These are phyloP conservation scores for Leucophora obtusa DNA, from an alignment of 2,888 invertebrate genomes.

Conservation along the genomic window DNA sequence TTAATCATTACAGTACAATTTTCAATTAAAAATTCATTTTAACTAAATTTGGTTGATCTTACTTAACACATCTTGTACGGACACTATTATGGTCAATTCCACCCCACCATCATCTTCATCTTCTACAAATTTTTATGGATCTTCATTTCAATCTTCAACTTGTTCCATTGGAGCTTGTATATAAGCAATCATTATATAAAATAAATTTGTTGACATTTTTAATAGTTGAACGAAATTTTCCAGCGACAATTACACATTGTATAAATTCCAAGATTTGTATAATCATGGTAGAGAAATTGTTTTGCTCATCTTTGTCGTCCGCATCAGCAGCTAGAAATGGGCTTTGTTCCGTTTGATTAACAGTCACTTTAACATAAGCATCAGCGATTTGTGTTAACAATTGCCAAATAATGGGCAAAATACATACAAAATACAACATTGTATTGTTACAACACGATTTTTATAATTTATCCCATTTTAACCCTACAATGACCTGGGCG, in stretches of 20 bases:
- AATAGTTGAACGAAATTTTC: slow-evolving; percentile 81
- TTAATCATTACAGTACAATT: background rate
- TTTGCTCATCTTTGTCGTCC: slow-evolving; percentile 81
- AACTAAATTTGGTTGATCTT: slow-evolving; percentile 45
- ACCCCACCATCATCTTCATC: slow-evolving; percentile 84
- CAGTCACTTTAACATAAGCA: slow-evolving; percentile 82
- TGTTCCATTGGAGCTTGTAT: slow-evolving; percentile 86
- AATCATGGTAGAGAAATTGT: slow-evolving; percentile 83
- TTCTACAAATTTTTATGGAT: slow-evolving; percentile 84
- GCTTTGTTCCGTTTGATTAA: slow-evolving; percentile 81
- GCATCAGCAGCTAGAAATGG: slow-evolving; percentile 81
- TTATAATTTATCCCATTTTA: no score
- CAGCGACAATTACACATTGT: slow-evolving; percentile 81
- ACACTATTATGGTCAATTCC: slow-evolving; percentile 83
- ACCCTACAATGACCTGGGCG: no score
- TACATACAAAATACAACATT: no score
- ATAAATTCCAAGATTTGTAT: slow-evolving; percentile 85
- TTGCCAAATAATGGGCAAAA: slow-evolving; percentile 84
- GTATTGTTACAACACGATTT: no score
- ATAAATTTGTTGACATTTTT: slow-evolving; percentile 82
- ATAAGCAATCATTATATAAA: slow-evolving; percentile 84
- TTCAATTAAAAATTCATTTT: background rate
- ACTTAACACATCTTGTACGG: slow-evolving; percentile 83
- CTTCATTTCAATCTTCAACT: slow-evolving; percentile 82
- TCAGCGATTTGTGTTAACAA: slow-evolving; percentile 84